phyloP scores from a whole-genome alignment of 2,797 vertebrate species.

The Argentina silus region DNA sequence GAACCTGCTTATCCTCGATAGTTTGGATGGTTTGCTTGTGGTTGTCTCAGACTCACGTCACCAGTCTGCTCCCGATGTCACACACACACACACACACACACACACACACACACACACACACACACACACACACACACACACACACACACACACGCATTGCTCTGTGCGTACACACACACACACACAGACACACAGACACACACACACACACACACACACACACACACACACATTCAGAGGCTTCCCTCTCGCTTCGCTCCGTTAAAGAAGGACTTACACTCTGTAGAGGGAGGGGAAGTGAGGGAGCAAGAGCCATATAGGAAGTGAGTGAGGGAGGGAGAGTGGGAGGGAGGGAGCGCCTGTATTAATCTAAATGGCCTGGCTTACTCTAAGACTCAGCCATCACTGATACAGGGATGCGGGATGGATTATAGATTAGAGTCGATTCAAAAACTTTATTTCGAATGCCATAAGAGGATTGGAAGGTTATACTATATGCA shows the following conservation, averaged over 20 bases:
- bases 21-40: not conserved
- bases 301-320: constrained; percentile 9
- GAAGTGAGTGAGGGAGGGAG: constrained; percentile 1
- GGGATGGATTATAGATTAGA: constrained; percentile 47
- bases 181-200: not conserved
- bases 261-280: not conserved
- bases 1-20: not conserved
- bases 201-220: constrained; percentile 5
- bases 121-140: not conserved
- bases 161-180: not conserved
- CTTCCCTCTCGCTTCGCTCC: not conserved
- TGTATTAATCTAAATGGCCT: constrained; percentile 46
- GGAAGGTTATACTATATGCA: constrained; percentile 17
- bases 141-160: not conserved
- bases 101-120: not conserved
- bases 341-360: constrained; percentile 6
- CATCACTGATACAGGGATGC: constrained; percentile 35
- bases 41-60: not conserved
- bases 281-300: not conserved
- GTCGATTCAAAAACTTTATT: constrained; percentile 43
- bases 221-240: not conserved
- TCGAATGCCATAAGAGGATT: constrained; percentile 47
- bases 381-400: constrained; percentile 34
- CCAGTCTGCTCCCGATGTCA: not conserved
- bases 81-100: not conserved